Conservation (phyloP, 2,888 invertebrate species). For the Heliconius aoede region DNA sequence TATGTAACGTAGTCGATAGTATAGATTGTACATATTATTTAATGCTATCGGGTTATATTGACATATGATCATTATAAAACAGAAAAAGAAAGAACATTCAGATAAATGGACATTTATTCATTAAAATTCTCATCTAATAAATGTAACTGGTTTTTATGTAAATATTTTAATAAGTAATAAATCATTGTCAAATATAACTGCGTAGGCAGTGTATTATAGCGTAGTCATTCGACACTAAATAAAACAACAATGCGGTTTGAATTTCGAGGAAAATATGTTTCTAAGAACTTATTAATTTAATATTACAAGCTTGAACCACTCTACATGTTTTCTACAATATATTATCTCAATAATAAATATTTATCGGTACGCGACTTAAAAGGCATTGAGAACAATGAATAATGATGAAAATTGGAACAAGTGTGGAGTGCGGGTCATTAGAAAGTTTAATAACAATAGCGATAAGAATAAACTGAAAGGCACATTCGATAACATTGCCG, state of each 20-base stretch:
- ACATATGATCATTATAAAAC: not conserved
- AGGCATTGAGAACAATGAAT: conserved; percentile 50
- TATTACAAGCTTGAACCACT: not conserved
- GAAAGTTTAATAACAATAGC: conserved; percentile 61
- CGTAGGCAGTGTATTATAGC: conserved; percentile 17
- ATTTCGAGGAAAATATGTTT: conserved; percentile 13
- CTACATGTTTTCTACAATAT: not conserved
- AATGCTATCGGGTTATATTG: not conserved
- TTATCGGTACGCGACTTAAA: not conserved
- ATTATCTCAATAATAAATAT: not conserved
- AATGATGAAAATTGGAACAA: conserved; percentile 54
- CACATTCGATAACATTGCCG: conserved; percentile 56
- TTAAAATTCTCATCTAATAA: conserved; percentile 10
- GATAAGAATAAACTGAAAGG: conserved; percentile 57
- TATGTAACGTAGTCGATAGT: not conserved
- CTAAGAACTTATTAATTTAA: not conserved
- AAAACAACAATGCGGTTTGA: conserved; percentile 19
- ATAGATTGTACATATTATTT: not conserved
- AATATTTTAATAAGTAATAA: conserved; percentile 15
- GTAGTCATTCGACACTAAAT: conserved; percentile 26
- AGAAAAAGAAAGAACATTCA: not conserved
- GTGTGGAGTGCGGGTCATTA: conserved; percentile 54
- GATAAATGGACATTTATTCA: conserved; percentile 4
- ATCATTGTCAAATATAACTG: conserved; percentile 18
- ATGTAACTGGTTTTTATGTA: not conserved